These are phyloP conservation scores for Dusona sp. DNA, from an alignment of 2,888 invertebrate genomes.

Conservation along the genomic window DNA sequence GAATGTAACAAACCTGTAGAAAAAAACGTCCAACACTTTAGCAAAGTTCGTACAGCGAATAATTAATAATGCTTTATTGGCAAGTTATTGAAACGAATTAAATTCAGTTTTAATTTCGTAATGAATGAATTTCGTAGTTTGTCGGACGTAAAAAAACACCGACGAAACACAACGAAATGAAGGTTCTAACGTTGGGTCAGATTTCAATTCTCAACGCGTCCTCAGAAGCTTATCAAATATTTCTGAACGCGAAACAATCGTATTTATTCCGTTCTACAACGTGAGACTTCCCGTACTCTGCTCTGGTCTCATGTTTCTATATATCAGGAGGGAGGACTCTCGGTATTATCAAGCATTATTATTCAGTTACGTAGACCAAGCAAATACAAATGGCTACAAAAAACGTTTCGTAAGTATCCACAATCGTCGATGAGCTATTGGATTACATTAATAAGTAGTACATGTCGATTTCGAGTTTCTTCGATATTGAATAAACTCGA, in stretches of 20 bases:
- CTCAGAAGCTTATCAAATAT: constrained; percentile 44
- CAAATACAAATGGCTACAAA: constrained; percentile 7
- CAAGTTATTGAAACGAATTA: background rate
- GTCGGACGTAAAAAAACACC: background rate
- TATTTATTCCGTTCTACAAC: constrained; percentile 14
- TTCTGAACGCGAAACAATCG: constrained; percentile 37
- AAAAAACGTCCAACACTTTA: background rate
- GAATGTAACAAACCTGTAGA: background rate
- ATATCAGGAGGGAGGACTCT: constrained; percentile 9
- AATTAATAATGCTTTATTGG: background rate
- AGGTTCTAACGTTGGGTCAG: constrained; percentile 29
- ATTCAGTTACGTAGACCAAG: constrained; percentile 38
- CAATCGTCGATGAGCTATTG: background rate
- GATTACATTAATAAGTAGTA: background rate
- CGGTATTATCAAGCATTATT: constrained; percentile 15
- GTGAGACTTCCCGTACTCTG: background rate
- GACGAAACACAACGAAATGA: constrained; percentile 36
- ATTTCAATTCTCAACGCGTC: constrained; percentile 43
- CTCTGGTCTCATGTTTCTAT: constrained; percentile 38
- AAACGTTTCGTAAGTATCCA: background rate
- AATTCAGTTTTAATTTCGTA: background rate
- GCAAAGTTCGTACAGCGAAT: background rate
- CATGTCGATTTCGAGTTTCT: background rate
- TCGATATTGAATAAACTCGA: background rate
- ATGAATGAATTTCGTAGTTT: background rate